These are phyloP conservation scores for Mastigias papua DNA, from an alignment of 30 jellyfish, hydroid and myxozoan genomes.

Conservation along the genomic window DNA sequence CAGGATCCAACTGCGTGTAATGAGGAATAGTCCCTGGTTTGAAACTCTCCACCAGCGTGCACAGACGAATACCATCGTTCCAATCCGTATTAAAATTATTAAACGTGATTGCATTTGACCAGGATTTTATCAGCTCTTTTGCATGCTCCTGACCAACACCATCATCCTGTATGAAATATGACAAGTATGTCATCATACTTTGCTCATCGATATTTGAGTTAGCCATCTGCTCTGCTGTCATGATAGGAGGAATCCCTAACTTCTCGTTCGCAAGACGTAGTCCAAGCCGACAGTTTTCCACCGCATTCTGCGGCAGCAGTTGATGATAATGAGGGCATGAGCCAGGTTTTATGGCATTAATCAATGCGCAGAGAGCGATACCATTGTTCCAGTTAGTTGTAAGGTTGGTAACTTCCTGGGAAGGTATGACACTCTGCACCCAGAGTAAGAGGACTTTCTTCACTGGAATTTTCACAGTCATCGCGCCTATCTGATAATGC, in stretches of 20 bases:
- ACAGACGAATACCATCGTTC: slow-evolving; percentile 98
- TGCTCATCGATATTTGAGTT: slow-evolving; percentile 88
- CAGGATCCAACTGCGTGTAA: slow-evolving; percentile 45
- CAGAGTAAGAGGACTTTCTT: slow-evolving; percentile 90
- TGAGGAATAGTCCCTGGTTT: slow-evolving; percentile 76
- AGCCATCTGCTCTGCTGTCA: slow-evolving; percentile 96
- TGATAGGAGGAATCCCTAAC: slow-evolving; percentile 83
- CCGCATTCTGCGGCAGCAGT: slow-evolving; percentile 68
- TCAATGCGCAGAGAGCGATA: slow-evolving; percentile 88
- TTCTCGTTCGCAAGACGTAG: slow-evolving; percentile 81
- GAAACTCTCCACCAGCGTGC: slow-evolving; percentile 84
- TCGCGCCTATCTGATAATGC: slow-evolving; percentile 95
- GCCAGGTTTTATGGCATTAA: slow-evolving; percentile 91
- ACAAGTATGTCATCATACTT: slow-evolving; percentile 96
- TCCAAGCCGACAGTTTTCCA: slow-evolving; percentile 86
- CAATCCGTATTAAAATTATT: slow-evolving; percentile 92
- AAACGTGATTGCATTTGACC: slow-evolving; percentile 77
- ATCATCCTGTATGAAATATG: slow-evolving; percentile 93
- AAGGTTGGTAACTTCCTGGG: slow-evolving; percentile 80
- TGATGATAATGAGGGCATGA: slow-evolving; percentile 81
- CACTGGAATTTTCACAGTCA: slow-evolving; percentile 80
- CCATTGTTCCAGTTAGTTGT: slow-evolving; percentile 98
- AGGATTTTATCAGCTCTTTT: slow-evolving; percentile 62
- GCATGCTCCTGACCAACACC: slow-evolving; percentile 90
- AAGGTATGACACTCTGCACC: slow-evolving; percentile 93